Evolutionary conservation across 2,113 vertebrate species (phyloP).

Genomic region (Megaptera novaeangliae): DNA sequence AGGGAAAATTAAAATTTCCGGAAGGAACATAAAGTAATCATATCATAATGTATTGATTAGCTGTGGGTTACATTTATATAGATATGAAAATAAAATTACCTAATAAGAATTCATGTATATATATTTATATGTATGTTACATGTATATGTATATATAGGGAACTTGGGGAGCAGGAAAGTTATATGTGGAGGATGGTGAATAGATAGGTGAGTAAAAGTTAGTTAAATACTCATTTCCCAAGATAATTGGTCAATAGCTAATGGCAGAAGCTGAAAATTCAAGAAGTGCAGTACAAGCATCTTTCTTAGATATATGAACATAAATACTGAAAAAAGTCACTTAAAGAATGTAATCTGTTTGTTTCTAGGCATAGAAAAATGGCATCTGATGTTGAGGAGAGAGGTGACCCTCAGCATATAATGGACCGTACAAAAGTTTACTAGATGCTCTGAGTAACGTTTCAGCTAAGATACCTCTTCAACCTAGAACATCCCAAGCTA

Average conservation of each 20-base stretch:
- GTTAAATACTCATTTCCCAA: not conserved
- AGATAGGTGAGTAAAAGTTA: not conserved
- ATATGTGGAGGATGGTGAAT: not conserved
- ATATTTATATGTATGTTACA: no score
- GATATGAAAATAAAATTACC: not conserved
- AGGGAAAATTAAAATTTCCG: not conserved
- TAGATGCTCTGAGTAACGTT: not conserved
- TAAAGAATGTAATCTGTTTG: not conserved
- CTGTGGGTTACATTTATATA: not conserved
- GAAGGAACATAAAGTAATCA: not conserved
- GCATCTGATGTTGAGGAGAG: not conserved
- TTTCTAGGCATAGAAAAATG: not conserved
- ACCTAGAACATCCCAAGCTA: not conserved
- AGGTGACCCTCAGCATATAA: not conserved
- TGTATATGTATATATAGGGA: not conserved
- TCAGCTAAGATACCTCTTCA: not conserved
- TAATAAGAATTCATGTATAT: not conserved
- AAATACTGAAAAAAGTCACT: not conserved
- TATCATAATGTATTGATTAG: not conserved
- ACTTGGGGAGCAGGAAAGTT: not conserved
- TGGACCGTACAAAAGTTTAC: not conserved
- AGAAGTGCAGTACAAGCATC: not conserved
- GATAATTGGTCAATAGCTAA: not conserved
- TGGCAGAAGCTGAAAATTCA: not conserved
- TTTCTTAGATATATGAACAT: not conserved